Percentiles rank a stretch among this genome's conserved stretches.
Conservation (phyloP, 2,113 vertebrate species). For the Dendrocopos noguchii region DNA sequence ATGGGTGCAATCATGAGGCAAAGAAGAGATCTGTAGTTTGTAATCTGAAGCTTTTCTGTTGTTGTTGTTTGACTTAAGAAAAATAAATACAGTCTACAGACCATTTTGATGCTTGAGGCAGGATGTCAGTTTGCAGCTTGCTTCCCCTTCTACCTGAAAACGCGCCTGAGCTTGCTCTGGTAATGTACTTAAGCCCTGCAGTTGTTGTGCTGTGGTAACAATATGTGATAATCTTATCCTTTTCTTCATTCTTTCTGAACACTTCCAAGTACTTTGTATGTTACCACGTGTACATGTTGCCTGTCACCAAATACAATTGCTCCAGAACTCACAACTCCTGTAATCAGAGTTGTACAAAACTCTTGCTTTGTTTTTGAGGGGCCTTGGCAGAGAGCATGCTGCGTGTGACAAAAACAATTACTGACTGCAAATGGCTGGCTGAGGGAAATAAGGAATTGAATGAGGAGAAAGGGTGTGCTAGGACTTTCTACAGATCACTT, state of each 20-base stretch:
- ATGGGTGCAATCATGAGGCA: background rate
- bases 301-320: background rate
- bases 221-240: background rate
- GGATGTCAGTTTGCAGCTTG: constrained; percentile 27
- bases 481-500: background rate
- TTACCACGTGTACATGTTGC: background rate
- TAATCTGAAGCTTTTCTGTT: background rate
- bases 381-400: background rate
- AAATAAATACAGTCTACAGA: background rate
- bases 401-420: background rate
- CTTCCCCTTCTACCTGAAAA: constrained; percentile 54
- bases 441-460: background rate
- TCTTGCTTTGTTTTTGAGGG: background rate
- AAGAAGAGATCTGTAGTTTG: background rate
- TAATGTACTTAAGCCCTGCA: constrained; percentile 14
- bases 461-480: background rate
- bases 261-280: background rate
- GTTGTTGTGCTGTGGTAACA: constrained; percentile 18
- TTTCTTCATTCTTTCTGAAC: background rate
- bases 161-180: background rate
- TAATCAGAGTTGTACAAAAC: background rate
- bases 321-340: background rate
- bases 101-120: background rate
- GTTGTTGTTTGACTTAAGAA: background rate
- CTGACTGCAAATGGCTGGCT: background rate